Conservation (phyloP, 64 coral and sea anemone genomes). For the Trachythela sp. region DNA sequence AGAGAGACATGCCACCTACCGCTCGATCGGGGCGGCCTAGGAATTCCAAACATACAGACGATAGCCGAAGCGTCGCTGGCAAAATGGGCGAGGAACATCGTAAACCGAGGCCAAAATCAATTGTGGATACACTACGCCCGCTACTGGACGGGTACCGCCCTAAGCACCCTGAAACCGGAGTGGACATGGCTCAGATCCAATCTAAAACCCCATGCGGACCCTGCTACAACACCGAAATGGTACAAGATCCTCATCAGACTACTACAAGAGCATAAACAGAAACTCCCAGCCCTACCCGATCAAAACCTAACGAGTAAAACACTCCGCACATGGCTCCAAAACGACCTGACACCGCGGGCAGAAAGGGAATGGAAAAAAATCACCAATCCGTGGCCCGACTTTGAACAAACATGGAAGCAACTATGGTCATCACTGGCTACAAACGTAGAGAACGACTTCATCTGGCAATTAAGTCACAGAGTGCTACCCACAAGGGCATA, state of each 20-base stretch:
- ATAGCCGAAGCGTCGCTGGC: not conserved
- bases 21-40: not conserved
- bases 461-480: not conserved
- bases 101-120: not conserved
- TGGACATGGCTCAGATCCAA: not conserved
- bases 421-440: not conserved
- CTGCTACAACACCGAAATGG: not conserved
- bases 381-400: not conserved
- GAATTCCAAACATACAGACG: not conserved
- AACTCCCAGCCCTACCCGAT: not conserved
- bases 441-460: not conserved
- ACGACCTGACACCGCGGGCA: not conserved
- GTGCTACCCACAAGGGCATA: not conserved
- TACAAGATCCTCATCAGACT: not conserved
- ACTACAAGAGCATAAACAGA: not conserved
- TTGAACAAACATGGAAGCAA: not conserved
- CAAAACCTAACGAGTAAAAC: not conserved
- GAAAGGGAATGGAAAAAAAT: not conserved
- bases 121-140: too few relatives aligned
- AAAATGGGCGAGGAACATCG: not conserved
- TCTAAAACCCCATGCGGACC: not conserved
- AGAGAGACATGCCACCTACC: not conserved
- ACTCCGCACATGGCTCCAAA: not conserved
- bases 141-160: not conserved
- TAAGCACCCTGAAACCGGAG: not conserved